Conservation (phyloP, 2,797 vertebrate genomes). For the Bovichtus variegatus region DNA sequence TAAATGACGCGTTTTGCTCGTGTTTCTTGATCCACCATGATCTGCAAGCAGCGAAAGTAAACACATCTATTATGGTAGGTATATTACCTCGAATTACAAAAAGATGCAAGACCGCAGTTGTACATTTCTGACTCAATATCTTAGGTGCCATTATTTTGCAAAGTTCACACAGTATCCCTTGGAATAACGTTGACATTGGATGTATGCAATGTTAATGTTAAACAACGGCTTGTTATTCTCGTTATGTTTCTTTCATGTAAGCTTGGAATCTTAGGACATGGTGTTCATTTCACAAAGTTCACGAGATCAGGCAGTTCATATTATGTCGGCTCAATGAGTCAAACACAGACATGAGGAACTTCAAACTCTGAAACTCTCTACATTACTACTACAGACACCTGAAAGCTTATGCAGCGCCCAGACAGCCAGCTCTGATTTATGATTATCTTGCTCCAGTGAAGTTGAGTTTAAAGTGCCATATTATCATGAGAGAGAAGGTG, state of each 20-base stretch:
- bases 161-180: no score
- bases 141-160: neutral
- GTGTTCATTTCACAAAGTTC: constrained; percentile 12
- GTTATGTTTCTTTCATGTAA: neutral
- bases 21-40: neutral
- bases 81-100: no score
- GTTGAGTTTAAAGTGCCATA: constrained; percentile 38
- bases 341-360: constrained; percentile 2
- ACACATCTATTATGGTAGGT: no score
- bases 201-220: neutral
- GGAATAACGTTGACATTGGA: neutral
- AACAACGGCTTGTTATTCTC: neutral
- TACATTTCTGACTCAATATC: neutral
- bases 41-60: no score
- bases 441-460: constrained; percentile 27
- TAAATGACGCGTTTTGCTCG: neutral
- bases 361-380: constrained; percentile 12
- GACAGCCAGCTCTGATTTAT: constrained; percentile 23
- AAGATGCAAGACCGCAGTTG: neutral
- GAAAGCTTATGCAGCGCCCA: neutral
- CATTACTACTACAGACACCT: constrained; percentile 21
- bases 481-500: constrained; percentile 22
- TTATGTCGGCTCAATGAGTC: neutral
- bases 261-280: neutral
- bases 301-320: neutral